Evolutionary conservation across 2,113 vertebrate species (phyloP).

Genomic region (Corythaeola cristata): DNA sequence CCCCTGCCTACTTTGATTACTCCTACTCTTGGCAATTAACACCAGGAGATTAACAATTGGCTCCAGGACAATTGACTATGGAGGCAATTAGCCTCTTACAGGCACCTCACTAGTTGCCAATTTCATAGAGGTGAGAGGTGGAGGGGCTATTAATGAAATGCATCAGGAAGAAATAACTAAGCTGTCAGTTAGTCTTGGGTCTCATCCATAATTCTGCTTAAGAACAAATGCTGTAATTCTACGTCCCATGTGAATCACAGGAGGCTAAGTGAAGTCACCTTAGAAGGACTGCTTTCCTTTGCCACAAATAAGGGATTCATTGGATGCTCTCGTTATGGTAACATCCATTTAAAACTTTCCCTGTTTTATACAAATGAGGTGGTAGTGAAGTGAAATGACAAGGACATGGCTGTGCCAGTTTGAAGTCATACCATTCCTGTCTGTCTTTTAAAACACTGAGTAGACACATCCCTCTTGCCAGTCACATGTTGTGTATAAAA

Average conservation of each 20-base stretch:
- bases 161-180: slow-evolving; percentile 54
- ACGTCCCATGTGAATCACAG: neutral
- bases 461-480: neutral
- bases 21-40: slow-evolving; percentile 55
- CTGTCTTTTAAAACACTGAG: neutral
- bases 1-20: slow-evolving; percentile 25
- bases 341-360: neutral
- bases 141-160: slow-evolving; percentile 49
- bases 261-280: neutral
- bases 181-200: slow-evolving; percentile 28
- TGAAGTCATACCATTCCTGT: neutral
- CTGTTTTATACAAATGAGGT: neutral
- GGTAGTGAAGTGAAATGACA: neutral
- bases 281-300: neutral
- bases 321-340: neutral
- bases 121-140: slow-evolving; percentile 55
- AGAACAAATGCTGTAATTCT: slow-evolving; percentile 27
- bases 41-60: slow-evolving; percentile 60
- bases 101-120: slow-evolving; percentile 26
- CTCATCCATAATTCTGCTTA: slow-evolving; percentile 36
- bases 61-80: slow-evolving; percentile 41
- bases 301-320: neutral
- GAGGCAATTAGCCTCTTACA: slow-evolving; percentile 57
- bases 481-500: neutral
- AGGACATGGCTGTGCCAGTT: neutral